phyloP scores from a whole-genome alignment of 2,113 vertebrate genomes.

The Apeltes quadracus region DNA sequence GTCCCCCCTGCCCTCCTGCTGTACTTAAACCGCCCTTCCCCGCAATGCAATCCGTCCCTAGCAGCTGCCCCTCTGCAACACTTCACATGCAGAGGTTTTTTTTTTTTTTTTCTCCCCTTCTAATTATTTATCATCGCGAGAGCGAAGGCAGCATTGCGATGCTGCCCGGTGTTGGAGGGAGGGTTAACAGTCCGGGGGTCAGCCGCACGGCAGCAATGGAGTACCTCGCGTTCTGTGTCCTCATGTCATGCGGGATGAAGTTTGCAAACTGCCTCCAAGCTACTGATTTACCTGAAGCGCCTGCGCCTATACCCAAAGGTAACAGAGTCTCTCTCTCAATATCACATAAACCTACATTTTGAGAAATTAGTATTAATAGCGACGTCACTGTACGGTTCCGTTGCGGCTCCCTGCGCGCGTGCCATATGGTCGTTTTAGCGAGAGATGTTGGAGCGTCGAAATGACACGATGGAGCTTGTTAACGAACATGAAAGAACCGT shows the following conservation, averaged over 20 bases:
- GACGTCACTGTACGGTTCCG: conserved; percentile 8
- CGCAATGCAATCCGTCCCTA: conserved; percentile 5
- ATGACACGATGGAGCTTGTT: conserved; percentile 28
- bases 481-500: conserved; percentile 15
- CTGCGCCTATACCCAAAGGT: conserved; percentile 80
- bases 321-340: conserved; percentile 55
- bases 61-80: conserved; percentile 6
- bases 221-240: conserved; percentile 56
- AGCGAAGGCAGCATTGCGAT: conserved; percentile 21
- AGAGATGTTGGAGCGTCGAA: conserved; percentile 15
- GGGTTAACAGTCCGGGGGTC: conserved; percentile 14
- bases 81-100: neutral
- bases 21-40: conserved; percentile 37
- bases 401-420: conserved; percentile 30
- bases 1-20: neutral
- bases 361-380: neutral
- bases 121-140: conserved; percentile 68
- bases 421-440: neutral
- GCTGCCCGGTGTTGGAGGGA: conserved; percentile 35
- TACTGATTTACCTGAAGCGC: conserved; percentile 44
- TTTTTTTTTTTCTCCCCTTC: too few species aligned
- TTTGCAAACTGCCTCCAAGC: conserved; percentile 44
- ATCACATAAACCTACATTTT: neutral
- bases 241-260: conserved; percentile 61
- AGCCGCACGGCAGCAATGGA: conserved; percentile 51